phyloP scores from a whole-genome alignment of 2,113 vertebrate species.

The Dryoscopus gambensis region DNA sequence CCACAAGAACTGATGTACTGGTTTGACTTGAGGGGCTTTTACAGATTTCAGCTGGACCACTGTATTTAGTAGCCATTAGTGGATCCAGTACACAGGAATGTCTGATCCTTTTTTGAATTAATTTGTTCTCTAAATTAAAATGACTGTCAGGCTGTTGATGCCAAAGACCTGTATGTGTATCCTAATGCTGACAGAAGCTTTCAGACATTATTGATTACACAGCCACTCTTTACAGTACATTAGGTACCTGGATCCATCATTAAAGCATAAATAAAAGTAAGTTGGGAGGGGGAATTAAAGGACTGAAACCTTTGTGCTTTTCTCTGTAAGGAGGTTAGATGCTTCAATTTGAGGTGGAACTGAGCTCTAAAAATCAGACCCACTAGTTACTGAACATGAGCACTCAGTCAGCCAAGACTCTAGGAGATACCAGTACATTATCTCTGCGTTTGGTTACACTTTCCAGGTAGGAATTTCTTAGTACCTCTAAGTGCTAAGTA shows the following conservation, averaged over 20 bases:
- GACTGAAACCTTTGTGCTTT: neutral
- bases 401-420: neutral
- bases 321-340: neutral
- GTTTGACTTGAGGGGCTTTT: neutral
- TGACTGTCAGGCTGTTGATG: neutral
- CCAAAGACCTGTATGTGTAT: neutral
- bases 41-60: neutral
- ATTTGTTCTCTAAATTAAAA: neutral
- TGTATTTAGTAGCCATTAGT: neutral
- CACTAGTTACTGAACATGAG: neutral
- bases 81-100: neutral
- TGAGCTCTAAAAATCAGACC: neutral
- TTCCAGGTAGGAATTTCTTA: neutral
- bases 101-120: neutral
- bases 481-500: neutral
- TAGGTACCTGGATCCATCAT: neutral
- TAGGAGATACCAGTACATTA: neutral
- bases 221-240: neutral
- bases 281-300: neutral
- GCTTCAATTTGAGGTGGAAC: neutral
- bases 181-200: neutral
- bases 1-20: neutral
- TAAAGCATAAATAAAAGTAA: neutral
- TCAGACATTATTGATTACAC: neutral
- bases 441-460: neutral